A percentile compares a stretch with the other conserved stretches of the same genome.
Conservation (phyloP, 2,888 invertebrate species). For the Aporophyla lueneburgensis region DNA sequence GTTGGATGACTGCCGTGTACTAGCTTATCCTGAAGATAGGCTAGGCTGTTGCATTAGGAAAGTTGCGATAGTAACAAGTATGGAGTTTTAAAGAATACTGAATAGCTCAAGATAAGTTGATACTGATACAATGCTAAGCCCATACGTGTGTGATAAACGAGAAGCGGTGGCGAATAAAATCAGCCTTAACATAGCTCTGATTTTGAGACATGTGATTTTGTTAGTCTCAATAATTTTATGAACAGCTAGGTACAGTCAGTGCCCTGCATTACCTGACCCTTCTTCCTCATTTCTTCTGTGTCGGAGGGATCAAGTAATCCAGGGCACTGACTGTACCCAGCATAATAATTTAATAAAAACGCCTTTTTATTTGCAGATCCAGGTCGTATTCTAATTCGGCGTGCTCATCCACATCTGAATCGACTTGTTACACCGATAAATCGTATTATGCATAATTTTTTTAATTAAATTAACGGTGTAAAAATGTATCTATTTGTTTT, state of each 20-base stretch:
- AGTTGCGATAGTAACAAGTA: not conserved
- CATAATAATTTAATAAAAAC: not conserved
- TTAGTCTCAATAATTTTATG: not conserved
- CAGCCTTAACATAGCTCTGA: not conserved
- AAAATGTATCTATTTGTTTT: not conserved
- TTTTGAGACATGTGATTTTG: not conserved
- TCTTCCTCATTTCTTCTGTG: no score
- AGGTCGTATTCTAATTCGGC: conserved; percentile 6
- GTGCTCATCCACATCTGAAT: conserved; percentile 11
- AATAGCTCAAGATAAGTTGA: not conserved
- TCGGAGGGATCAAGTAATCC: no score
- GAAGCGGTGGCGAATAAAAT: no score
- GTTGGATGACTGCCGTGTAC: not conserved
- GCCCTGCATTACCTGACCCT: no score
- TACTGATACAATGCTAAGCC: not conserved
- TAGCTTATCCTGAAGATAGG: not conserved
- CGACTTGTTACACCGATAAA: conserved; percentile 6
- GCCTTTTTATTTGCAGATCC: conserved; percentile 19
- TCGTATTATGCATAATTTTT: conserved; percentile 27
- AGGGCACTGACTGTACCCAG: no score
- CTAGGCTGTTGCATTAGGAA: not conserved
- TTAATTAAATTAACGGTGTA: conserved; percentile 17
- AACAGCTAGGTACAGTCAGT: no score
- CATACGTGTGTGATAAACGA: no score
- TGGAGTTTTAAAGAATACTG: not conserved